Conservation (phyloP, 2,888 invertebrate genomes). For the Cheilosia urbana region DNA sequence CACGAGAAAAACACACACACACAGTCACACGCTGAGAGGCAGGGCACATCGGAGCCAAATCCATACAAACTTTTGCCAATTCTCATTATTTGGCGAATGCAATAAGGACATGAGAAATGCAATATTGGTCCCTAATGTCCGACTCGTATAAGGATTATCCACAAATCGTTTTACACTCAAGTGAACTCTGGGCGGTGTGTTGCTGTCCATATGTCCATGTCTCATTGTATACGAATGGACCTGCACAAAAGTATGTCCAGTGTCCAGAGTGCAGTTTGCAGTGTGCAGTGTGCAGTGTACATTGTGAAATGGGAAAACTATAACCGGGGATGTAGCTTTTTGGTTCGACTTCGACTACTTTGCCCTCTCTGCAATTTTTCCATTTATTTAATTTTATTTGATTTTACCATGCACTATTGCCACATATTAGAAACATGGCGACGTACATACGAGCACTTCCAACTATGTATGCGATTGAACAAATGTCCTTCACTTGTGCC, state of each 20-base stretch:
- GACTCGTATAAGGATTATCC: constrained; percentile 54
- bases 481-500: constrained; percentile 58
- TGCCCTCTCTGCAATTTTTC: constrained; percentile 49
- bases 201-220: not conserved
- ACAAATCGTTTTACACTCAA: constrained; percentile 74
- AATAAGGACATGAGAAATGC: constrained; percentile 67
- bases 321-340: constrained; percentile 42
- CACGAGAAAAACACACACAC: not conserved
- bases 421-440: constrained; percentile 55
- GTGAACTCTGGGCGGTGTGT: constrained; percentile 51
- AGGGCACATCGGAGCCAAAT: constrained; percentile 36
- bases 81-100: constrained; percentile 72
- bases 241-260: constrained; percentile 12
- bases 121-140: constrained; percentile 67
- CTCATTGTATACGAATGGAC: not conserved
- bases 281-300: constrained; percentile 2
- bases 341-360: constrained; percentile 26
- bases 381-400: constrained; percentile 71
- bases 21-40: not conserved
- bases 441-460: constrained; percentile 29
- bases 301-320: constrained; percentile 30
- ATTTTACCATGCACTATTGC: constrained; percentile 65
- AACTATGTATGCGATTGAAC: constrained; percentile 60
- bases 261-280: not conserved
- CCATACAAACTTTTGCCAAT: constrained; percentile 73